A percentile compares a stretch with the other conserved stretches of the same genome.
Conservation (phyloP, 2,888 invertebrate genomes). For the Dolomedes plantarius region DNA sequence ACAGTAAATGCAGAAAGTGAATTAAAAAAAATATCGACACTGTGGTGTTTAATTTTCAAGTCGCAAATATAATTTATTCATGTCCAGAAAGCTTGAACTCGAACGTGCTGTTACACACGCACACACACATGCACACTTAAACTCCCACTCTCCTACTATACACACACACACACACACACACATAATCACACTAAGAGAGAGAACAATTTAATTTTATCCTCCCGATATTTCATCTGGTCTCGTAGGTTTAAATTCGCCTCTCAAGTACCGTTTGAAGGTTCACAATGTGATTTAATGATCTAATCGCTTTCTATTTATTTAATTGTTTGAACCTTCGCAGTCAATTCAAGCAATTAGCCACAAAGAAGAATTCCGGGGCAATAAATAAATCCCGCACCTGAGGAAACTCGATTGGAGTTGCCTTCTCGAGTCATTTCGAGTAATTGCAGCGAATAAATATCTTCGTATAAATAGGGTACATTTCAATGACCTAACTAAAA, state of each 20-base stretch:
- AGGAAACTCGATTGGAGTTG: not conserved
- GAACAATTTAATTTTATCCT: no score
- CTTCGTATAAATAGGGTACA: not conserved
- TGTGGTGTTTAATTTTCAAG: no score
- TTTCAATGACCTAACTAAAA: no score
- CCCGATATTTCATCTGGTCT: not conserved
- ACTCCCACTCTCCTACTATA: no score
- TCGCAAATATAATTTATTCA: no score
- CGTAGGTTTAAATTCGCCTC: not conserved
- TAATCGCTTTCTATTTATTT: not conserved
- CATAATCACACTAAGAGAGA: no score
- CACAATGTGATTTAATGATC: not conserved
- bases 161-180: no score
- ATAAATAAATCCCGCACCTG: slow-evolving; percentile 5
- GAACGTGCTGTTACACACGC: no score
- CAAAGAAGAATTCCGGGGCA: not conserved
- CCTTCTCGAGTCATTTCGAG: not conserved
- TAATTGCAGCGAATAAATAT: not conserved
- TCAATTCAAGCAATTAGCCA: slow-evolving; percentile 5
- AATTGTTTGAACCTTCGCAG: not conserved
- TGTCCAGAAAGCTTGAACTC: no score
- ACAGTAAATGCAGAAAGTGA: no score
- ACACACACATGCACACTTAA: no score
- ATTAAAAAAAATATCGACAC: no score
- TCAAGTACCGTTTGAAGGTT: not conserved